phyloP scores from a whole-genome alignment of 2,888 invertebrate species.

The Cosmia trapezina region DNA sequence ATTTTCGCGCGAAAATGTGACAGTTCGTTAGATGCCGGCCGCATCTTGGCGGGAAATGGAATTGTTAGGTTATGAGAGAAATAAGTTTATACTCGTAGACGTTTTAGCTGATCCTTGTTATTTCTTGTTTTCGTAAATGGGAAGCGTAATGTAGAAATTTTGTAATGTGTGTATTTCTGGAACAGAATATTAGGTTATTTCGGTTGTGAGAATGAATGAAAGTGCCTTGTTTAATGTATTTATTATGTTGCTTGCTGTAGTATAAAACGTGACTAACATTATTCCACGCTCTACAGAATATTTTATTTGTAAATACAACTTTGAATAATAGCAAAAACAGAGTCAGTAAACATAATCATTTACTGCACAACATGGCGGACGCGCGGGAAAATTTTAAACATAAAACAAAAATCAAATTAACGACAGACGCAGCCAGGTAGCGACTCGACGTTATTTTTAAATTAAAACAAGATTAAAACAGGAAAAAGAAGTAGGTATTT shows the following conservation, averaged over 20 bases:
- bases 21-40: conserved; percentile 83
- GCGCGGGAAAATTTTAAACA: conserved; percentile 24
- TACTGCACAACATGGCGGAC: conserved; percentile 32
- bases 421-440: conserved; percentile 47
- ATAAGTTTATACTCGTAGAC: conserved; percentile 60
- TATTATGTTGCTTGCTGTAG: neutral
- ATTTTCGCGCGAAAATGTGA: conserved; percentile 84
- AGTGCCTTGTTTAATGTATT: conserved; percentile 4
- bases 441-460: conserved; percentile 58
- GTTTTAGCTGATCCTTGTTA: conserved; percentile 59
- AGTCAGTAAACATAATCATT: conserved; percentile 20
- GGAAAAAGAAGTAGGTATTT: conserved; percentile 57
- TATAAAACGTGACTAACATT: neutral
- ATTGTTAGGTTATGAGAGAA: conserved; percentile 68
- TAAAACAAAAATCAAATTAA: conserved; percentile 57
- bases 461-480: conserved; percentile 65
- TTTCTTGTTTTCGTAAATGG: conserved; percentile 55
- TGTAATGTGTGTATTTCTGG: conserved; percentile 37
- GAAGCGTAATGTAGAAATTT: conserved; percentile 46
- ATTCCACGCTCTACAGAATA: neutral
- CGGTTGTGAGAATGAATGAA: conserved; percentile 8
- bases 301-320: conserved; percentile 4
- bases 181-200: conserved; percentile 20
- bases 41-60: conserved; percentile 73
- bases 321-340: neutral